Conservation (phyloP, 1,140 invertebrate species). For the Zaprionus taronus region DNA sequence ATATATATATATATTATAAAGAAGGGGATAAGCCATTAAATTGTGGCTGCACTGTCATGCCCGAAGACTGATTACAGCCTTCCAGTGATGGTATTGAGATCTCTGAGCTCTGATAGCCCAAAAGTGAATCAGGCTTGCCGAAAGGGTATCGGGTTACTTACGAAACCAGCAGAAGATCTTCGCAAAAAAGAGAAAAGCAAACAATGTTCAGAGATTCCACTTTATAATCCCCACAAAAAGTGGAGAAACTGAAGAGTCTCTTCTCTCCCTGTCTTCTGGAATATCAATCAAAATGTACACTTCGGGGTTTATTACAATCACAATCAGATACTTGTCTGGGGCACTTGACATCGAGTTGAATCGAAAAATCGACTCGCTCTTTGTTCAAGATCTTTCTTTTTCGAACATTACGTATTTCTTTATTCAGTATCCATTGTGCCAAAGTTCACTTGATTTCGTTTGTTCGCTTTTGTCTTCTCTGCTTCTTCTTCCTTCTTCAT, state of each 20-base stretch:
- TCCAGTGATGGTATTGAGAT: conserved; percentile 4
- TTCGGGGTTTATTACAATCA: conserved; percentile 3
- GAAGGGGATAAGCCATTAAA: conserved; percentile 39
- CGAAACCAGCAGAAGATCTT: background rate
- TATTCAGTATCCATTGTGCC: conserved; percentile 29
- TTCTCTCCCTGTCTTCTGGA: background rate
- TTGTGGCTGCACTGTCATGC: conserved; percentile 1
- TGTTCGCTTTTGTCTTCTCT: conserved; percentile 19
- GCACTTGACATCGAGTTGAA: background rate
- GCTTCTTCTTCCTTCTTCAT: conserved; percentile 11
- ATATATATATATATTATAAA: conserved; percentile 26
- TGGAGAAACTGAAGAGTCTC: background rate
- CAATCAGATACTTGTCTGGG: background rate
- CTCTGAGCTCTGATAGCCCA: background rate
- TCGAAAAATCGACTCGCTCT: conserved; percentile 8
- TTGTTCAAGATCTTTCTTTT: conserved; percentile 32
- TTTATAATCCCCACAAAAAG: background rate
- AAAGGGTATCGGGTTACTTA: background rate
- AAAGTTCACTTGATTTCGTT: conserved; percentile 45
- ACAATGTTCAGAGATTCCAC: background rate
- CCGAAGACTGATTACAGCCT: conserved; percentile 26
- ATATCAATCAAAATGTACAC: conserved; percentile 1
- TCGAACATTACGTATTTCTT: conserved; percentile 10
- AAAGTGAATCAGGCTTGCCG: background rate
- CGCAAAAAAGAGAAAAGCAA: background rate